Evolutionary conservation across 2,797 vertebrate species (phyloP), one percentile per base, ranked within the genome.

Genomic region (Harpagifer antarcticus): DNA sequence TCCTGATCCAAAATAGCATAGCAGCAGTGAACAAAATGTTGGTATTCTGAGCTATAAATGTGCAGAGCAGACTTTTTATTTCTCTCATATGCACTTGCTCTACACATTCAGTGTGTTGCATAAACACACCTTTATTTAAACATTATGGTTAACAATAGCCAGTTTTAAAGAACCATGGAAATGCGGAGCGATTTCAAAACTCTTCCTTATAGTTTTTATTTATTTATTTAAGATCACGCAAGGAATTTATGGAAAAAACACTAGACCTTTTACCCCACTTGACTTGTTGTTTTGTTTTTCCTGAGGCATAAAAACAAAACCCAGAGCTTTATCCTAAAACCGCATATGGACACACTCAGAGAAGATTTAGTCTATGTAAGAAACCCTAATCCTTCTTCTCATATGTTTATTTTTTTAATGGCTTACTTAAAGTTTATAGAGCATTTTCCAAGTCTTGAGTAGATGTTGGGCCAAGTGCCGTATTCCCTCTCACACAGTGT

Each of bases 401-500:
- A 69, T 75, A 76, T 87, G 81, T 91, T 90, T 89, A 86, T 83
- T 81, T 81, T 88, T 92, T 61, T 83, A 59, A 79, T 78, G 63
- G 67, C 50, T 86, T 83, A 78, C 72, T 82, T 76, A 78, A 74
- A 16, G 16, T 88, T 81, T 83, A 74, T 72, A 11, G 76, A 83
- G 42, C 4, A 62, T 88, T 82, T 88, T 81, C 86, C 64, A 79
- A 78, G 23, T 58, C 59, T 55, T 67, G 56, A 76, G 67, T 72
- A 60, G 61, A 87, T 43, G 59, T 77, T 55, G 61, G 33, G 64
- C 62, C 82, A 76, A 68, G 74, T 65, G 61, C n/a, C 74, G 65
- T 58, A 69, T 82, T 88, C 60, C 66, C 20, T 73, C 71, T 88
- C 72, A 79, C 68, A 78, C 57, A 33, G 67, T 9, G 19, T 79